Conservation (phyloP, 2,888 invertebrate species). For the Limnephilus rhombicus region DNA sequence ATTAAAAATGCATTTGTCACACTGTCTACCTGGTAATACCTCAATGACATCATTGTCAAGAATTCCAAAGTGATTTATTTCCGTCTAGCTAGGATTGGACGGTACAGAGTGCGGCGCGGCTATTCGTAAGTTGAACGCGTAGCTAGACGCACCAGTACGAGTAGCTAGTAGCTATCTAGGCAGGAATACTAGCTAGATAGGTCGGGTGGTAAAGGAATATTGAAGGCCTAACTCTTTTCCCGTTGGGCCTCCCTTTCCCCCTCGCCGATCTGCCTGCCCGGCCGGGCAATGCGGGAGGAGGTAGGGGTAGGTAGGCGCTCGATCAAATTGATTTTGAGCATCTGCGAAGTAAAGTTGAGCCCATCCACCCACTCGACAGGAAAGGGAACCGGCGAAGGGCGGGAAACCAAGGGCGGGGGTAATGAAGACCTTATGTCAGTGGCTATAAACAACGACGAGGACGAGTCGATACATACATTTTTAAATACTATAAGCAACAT, state of each 20-base stretch:
- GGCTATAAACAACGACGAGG: neutral
- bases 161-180: neutral
- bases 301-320: conserved; percentile 22
- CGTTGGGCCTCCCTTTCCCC: neutral
- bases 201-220: neutral
- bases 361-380: conserved; percentile 26
- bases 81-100: no score
- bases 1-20: no score
- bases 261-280: neutral
- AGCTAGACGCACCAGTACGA: neutral
- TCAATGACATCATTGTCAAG: no score
- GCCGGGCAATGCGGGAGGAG: neutral
- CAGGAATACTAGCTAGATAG: neutral
- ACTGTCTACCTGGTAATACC: no score
- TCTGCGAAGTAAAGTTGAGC: conserved; percentile 53
- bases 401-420: neutral
- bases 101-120: no score
- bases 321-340: conserved; percentile 58
- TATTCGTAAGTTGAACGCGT: neutral
- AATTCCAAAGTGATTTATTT: no score
- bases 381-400: neutral
- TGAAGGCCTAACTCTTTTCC: conserved; percentile 20
- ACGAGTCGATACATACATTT: neutral
- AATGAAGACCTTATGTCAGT: neutral
- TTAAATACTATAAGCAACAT: neutral